phyloP scores from a whole-genome alignment of 1,140 invertebrate genomes.

The Thrips palmi region DNA sequence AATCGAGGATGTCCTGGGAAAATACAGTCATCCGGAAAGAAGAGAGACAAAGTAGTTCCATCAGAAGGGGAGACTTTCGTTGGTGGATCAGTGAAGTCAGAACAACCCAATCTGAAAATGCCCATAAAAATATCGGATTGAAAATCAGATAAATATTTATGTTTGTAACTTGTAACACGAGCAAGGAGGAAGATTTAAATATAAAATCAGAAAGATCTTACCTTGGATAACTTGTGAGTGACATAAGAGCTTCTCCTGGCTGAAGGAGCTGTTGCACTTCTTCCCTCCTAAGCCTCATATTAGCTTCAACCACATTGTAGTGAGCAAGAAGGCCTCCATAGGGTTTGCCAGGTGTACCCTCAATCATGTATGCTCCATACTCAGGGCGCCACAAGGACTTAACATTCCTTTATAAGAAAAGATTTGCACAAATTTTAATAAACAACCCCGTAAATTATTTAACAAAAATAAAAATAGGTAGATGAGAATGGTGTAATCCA shows the following conservation, averaged over 20 bases:
- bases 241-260: conserved; percentile 70
- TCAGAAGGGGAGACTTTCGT: conserved; percentile 44
- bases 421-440: neutral
- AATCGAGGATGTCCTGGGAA: conserved; percentile 89
- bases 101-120: conserved; percentile 58
- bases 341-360: conserved; percentile 96
- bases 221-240: conserved; percentile 85
- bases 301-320: conserved; percentile 95
- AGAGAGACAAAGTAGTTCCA: conserved; percentile 69
- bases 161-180: neutral
- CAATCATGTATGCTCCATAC: conserved; percentile 97
- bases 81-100: conserved; percentile 73
- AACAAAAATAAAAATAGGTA: conserved; percentile 6
- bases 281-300: conserved; percentile 80
- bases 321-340: conserved; percentile 84
- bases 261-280: conserved; percentile 64
- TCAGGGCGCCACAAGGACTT: conserved; percentile 93
- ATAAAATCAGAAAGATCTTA: conserved; percentile 21
- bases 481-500: conserved; percentile 11
- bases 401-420: conserved; percentile 31
- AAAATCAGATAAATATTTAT: conserved; percentile 4
- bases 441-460: neutral
- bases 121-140: conserved; percentile 5
- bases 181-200: neutral
- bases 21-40: conserved; percentile 91